Conservation (phyloP, 2,797 vertebrate species). For the Cryptoprocta ferox region DNA sequence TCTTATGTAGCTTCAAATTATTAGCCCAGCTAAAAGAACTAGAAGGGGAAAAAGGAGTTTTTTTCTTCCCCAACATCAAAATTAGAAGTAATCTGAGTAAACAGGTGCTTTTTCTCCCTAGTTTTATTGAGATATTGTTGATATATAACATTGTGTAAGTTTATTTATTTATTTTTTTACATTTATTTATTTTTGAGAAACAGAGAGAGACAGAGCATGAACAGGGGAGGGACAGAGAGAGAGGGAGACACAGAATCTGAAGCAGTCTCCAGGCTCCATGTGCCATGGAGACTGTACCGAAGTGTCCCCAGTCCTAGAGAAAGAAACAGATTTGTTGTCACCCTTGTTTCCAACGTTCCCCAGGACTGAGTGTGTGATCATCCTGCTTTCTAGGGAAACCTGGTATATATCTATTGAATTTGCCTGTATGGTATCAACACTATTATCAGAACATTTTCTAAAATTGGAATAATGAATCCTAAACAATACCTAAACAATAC, state of each 20-base stretch:
- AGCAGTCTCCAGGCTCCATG: too few relatives aligned
- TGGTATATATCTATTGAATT: rapidly evolving
- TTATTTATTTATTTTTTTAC: too few relatives aligned
- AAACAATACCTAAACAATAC: background rate
- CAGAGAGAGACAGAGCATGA: too few relatives aligned
- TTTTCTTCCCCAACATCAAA: background rate
- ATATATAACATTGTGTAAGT: background rate
- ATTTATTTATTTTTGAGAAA: too few relatives aligned
- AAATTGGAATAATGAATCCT: background rate
- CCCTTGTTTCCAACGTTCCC: background rate
- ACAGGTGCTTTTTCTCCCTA: background rate
- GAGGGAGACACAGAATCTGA: too few relatives aligned
- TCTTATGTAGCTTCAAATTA: background rate
- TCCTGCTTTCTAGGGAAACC: background rate
- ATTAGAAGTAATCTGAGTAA: background rate
- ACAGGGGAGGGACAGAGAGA: too few relatives aligned
- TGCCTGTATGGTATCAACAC: background rate
- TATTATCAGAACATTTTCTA: background rate
- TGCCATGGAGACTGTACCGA: background rate
- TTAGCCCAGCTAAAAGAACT: background rate
- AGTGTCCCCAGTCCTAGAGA: background rate
- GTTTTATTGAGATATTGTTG: background rate
- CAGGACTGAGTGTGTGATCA: background rate
- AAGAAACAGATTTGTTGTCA: background rate
- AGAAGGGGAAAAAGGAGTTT: background rate